Percentiles rank a stretch among this genome's conserved stretches.
Evolutionary conservation across 2,113 vertebrate species (phyloP).

Genomic region (Perca fluviatilis): DNA sequence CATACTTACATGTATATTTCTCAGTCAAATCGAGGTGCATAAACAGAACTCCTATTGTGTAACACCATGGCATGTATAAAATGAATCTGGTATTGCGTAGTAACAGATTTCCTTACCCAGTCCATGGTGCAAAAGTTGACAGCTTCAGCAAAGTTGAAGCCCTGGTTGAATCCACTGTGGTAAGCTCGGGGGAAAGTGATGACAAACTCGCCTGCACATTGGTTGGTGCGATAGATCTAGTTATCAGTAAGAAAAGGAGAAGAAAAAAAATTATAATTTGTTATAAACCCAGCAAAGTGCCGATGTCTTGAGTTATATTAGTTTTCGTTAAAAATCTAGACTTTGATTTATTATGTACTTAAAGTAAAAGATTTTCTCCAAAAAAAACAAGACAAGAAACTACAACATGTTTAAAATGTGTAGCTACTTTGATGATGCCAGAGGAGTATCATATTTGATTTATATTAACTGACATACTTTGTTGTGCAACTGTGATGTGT

Average conservation of each 20-base stretch:
- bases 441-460: not conserved
- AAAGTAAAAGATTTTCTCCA: not conserved
- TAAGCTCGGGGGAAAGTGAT: slow-evolving; percentile 98
- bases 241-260: slow-evolving; percentile 11
- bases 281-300: not conserved
- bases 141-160: slow-evolving; percentile 98
- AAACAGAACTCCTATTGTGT: not conserved
- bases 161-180: slow-evolving; percentile 99
- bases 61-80: not conserved
- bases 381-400: not conserved
- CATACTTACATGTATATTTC: not conserved
- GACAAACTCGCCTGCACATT: slow-evolving; percentile 98
- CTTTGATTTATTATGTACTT: not conserved
- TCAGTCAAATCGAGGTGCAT: not conserved
- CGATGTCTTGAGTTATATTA: not conserved
- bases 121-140: slow-evolving; percentile 99
- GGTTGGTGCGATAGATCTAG: slow-evolving; percentile 97
- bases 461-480: not conserved
- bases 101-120: slow-evolving; percentile 86
- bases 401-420: not conserved
- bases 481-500: not conserved
- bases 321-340: not conserved
- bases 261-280: not conserved
- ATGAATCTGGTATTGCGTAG: not conserved
- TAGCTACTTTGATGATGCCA: not conserved